These are phyloP conservation scores for Pogonocichla stellata DNA, from an alignment of 2,113 vertebrate genomes.

Conservation along the genomic window DNA sequence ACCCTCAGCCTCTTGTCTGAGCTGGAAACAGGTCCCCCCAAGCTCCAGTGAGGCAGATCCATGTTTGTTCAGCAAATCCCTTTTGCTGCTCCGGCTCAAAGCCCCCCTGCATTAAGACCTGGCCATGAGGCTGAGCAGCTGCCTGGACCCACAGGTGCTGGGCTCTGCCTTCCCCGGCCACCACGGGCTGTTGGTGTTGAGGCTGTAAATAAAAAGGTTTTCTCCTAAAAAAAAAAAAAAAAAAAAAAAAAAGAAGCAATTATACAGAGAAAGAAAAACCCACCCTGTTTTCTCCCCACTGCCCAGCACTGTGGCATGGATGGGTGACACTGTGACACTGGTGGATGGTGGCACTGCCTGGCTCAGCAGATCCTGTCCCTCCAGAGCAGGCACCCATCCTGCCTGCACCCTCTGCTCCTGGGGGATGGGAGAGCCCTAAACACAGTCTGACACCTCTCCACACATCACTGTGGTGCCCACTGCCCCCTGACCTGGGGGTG, in stretches of 20 bases:
- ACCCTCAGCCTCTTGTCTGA: neutral
- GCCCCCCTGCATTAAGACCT: neutral
- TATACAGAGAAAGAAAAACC: neutral
- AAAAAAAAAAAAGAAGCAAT: neutral
- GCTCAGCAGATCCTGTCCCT: neutral
- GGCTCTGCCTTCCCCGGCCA: slow-evolving; percentile 1
- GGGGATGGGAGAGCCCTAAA: neutral
- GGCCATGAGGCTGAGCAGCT: neutral
- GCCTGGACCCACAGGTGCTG: neutral
- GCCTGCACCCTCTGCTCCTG: neutral
- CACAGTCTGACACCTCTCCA: neutral
- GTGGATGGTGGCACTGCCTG: neutral
- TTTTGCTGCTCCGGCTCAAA: neutral
- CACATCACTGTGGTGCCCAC: neutral
- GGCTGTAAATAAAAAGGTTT: slow-evolving; percentile 29
- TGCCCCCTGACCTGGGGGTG: neutral
- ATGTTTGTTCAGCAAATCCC: neutral
- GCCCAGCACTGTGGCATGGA: neutral
- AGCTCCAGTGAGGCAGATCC: neutral
- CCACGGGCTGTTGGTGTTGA: slow-evolving; percentile 38
- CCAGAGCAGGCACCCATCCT: accelerated
- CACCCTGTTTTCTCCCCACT: neutral
- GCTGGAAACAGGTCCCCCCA: neutral
- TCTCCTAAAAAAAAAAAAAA: neutral
- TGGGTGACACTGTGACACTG: neutral